Percentiles rank a stretch among this genome's conserved stretches.
phyloP scores from a whole-genome alignment of 1,140 invertebrate species.

The Pseudomyrmex flavicornis region DNA sequence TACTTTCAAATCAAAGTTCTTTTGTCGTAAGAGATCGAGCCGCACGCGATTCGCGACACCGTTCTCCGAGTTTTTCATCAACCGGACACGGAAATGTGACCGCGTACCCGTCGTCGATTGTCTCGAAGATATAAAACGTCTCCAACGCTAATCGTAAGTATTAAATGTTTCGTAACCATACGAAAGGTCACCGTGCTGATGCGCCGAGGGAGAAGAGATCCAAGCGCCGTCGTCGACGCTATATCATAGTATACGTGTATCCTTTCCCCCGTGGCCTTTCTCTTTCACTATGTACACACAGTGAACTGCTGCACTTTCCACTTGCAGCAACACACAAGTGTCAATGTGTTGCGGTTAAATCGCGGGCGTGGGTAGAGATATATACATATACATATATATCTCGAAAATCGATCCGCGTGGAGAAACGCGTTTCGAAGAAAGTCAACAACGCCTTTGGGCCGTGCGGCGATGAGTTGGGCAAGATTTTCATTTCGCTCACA shows the following conservation, averaged over 20 bases:
- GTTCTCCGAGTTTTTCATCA: conserved; percentile 1
- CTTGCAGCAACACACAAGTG: neutral
- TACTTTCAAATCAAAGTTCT: conserved; percentile 7
- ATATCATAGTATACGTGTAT: conserved; percentile 54
- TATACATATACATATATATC: too few relatives aligned
- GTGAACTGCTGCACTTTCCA: conserved; percentile 50
- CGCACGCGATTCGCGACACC: neutral
- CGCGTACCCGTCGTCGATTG: neutral
- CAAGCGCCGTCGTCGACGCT: conserved; percentile 23
- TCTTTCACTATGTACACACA: conserved; percentile 59
- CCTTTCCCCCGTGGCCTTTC: conserved; percentile 72
- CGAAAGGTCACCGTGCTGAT: conserved; percentile 70
- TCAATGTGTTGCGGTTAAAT: conserved; percentile 31
- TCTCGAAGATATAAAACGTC: neutral
- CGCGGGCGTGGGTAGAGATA: neutral
- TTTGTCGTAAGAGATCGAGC: neutral
- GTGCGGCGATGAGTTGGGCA: neutral
- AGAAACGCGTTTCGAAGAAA: conserved; percentile 18
- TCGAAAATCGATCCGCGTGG: conserved; percentile 13
- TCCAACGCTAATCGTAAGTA: conserved; percentile 47
- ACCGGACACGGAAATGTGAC: conserved; percentile 20
- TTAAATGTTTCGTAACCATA: conserved; percentile 65
- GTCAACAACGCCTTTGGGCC: neutral
- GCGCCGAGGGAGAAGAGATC: conserved; percentile 46
- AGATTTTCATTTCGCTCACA: conserved; percentile 6